Evolutionary conservation across 2,797 vertebrate species (phyloP), one percentile per base, ranked within the genome.

Genomic region (Halcyon badia): DNA sequence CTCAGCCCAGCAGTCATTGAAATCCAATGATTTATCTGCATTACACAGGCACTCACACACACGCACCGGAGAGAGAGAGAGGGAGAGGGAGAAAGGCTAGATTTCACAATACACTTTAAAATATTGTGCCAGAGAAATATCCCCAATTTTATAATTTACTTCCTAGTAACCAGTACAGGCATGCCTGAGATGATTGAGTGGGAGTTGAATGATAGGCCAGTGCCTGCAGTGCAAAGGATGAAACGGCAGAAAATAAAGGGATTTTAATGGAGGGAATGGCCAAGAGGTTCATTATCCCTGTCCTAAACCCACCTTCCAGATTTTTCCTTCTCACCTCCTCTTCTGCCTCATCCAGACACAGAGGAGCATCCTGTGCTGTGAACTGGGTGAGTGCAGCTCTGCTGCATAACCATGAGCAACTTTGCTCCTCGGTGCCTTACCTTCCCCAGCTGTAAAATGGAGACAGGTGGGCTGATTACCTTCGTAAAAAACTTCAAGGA

Each of bases 21-120:
- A 96, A 95, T 85, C 86, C 88, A 91, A 56, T 97, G 96, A 97
- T 96, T 97, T 96, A 95, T 96, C 86, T 92, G 92, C 80, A 56
- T 87, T 82, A 92, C 80, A 84, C 77, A 52, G 41, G 28, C 75
- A 61, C 90, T 87, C 51, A 51, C 92, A 92, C 83, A 81, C 73
- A 66, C 66, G 25, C 73, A 52, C 39, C 66, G 14, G 8, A 62
- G 39, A 44, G 72, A 83, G 39, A 44, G 72, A 87, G 64, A 52
- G 3, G 51, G 21, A 52, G 39, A 82, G 39, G 88, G 83, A 69
- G 57, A 90, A 73, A 86, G 64, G 33, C 75, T 83, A 80, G 41
- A 68, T 96, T 96, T 91, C 33, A 16, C 58, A 71, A 72, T 37
- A 33, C 49, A 35, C 14, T 65, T 70, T 21, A 92, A 92, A 78